phyloP scores from a whole-genome alignment of 1,140 invertebrate genomes.

The Cotesia glomerata region DNA sequence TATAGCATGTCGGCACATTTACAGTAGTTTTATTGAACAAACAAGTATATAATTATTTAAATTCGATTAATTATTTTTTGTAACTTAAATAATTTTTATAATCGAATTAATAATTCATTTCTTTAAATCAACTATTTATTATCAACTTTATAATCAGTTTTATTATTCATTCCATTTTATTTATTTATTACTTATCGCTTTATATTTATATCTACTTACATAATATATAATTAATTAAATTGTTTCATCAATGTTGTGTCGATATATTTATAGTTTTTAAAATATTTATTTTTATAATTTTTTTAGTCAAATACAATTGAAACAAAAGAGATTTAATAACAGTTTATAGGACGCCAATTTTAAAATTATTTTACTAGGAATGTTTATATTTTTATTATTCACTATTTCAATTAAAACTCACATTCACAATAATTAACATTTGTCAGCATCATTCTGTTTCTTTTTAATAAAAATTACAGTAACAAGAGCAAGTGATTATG shows the following conservation, averaged over 20 bases:
- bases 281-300: slow-evolving; percentile 1
- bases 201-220: slow-evolving; percentile 12
- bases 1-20: slow-evolving; percentile 32
- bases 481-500: too few relatives aligned
- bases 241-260: background rate
- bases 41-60: background rate
- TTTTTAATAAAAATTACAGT: too few relatives aligned
- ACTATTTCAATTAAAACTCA: too few relatives aligned
- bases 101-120: background rate
- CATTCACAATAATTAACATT: too few relatives aligned
- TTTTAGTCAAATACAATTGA: background rate
- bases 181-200: background rate
- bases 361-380: too few relatives aligned
- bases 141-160: slow-evolving; percentile 5
- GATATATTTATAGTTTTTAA: slow-evolving; percentile 3
- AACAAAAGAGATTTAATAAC: too few relatives aligned
- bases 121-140: too few relatives aligned
- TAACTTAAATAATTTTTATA: background rate
- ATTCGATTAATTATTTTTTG: background rate
- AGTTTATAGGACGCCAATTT: too few relatives aligned
- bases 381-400: too few relatives aligned
- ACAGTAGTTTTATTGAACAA: slow-evolving; percentile 10
- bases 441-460: too few relatives aligned
- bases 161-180: slow-evolving; percentile 2
- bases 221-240: slow-evolving; percentile 8